Evolutionary conservation across 2,113 vertebrate species (phyloP), one percentile per base, ranked within the genome.

Genomic region (Carassius gibelio): DNA sequence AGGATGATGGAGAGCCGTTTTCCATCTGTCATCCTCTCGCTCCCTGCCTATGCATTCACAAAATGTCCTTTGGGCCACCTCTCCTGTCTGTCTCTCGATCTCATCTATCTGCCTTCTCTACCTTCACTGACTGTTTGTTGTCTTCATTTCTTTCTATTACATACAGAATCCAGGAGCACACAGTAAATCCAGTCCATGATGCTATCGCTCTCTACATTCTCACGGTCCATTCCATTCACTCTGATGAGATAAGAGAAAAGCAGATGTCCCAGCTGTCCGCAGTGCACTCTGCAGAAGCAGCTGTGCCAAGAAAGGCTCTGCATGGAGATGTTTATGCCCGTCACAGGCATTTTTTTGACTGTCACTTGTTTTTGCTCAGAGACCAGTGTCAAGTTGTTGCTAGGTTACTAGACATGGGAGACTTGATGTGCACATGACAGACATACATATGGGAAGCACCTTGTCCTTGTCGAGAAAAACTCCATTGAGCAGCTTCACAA

Each of bases 1-100:
- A 64, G 66, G 72, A 52, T 87, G 88, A 87, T 79, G n/a, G 45
- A 86, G 72, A 82, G 79, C 34, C n/a, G 48, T 87, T 75, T 86
- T 75, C 61, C 84, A 84, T 62, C 45, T 87, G 88, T 81, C 76
- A 48, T 23, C 75, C 69, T 75, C 50, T 74, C 17, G 8, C 30
- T 78, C 78, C 19, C 52, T 83, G n/a, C 55, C 61, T 50, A n/a
- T 13, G 26, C 26, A 82, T 72, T 82, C 81, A 71, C 48, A 42
- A 82, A 72, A 82, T 72, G 81, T 83, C 81, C 81, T 74, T 42
- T 59, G 81, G 68, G 81, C 50, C 66, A 72, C 81, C 68, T 83
- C 68, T 36, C 50, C 68, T 26, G 52, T 83, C 50, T 26, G 19
- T 69, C 45, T 21, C 23, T 21, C 64, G 42, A 72, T 83, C 81